Evolutionary conservation across 2,797 vertebrate genomes (phyloP).

Genomic region (Malurus splendens): DNA sequence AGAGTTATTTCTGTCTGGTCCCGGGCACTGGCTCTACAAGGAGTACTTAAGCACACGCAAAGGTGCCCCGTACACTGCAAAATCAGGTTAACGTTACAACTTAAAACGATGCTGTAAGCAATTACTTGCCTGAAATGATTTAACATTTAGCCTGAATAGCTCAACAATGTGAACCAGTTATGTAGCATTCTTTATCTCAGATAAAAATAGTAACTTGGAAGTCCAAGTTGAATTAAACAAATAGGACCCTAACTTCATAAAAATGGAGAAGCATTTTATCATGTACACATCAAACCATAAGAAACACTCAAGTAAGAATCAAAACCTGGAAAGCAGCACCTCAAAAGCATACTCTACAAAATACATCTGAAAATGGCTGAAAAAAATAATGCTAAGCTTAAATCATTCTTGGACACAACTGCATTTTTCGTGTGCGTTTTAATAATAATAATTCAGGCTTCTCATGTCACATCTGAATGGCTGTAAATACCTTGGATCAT

Average conservation of each 20-base stretch:
- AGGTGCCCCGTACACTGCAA: not conserved
- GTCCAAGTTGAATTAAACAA: not conserved
- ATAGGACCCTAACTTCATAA: not conserved
- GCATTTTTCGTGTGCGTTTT: not conserved
- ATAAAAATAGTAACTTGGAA: not conserved
- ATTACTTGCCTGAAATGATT: not conserved
- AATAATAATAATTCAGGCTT: not conserved
- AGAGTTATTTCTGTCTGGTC: not conserved
- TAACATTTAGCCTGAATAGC: not conserved
- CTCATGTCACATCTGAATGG: not conserved
- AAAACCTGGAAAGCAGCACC: not conserved
- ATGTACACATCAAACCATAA: not conserved
- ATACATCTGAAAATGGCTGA: not conserved
- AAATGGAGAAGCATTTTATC: not conserved
- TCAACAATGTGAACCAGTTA: not conserved
- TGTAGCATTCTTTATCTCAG: not conserved
- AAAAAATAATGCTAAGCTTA: not conserved
- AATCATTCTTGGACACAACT: not conserved
- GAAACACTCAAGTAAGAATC: not conserved
- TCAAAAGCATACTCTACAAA: not conserved
- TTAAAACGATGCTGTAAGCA: not conserved
- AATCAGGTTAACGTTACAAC: not conserved
- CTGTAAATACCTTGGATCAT: not conserved
- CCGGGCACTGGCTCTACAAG: not conserved
- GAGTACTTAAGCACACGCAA: not conserved